Conservation (phyloP, 2,113 vertebrate species). For the Semnornis frantzii region DNA sequence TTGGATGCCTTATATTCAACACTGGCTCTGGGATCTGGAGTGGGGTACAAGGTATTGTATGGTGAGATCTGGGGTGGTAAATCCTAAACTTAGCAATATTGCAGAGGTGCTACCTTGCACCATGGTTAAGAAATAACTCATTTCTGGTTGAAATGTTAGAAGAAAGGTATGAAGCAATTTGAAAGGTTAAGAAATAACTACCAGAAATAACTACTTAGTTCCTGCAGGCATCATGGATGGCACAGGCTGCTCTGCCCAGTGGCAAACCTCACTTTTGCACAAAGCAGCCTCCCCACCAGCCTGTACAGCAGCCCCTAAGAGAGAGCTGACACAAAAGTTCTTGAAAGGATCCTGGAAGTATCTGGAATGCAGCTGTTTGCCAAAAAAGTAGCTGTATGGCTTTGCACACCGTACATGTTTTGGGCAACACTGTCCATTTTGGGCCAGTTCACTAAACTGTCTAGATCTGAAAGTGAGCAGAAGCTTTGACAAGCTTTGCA, state of each 20-base stretch:
- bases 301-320: neutral
- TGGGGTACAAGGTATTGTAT: neutral
- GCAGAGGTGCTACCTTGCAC: neutral
- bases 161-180: neutral
- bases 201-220: neutral
- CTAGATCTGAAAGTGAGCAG: neutral
- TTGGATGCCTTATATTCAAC: neutral
- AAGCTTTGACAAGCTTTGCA: neutral
- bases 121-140: neutral
- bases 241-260: neutral
- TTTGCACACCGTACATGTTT: neutral
- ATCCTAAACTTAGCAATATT: neutral
- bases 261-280: neutral
- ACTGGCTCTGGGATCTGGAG: neutral
- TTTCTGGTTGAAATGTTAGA: neutral
- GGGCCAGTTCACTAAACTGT: neutral
- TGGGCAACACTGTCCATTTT: neutral
- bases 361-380: neutral
- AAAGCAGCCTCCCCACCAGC: neutral
- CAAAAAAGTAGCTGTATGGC: neutral
- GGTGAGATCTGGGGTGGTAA: neutral
- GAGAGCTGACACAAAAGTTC: rapidly evolving
- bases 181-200: neutral
- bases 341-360: neutral
- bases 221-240: neutral